Conservation (phyloP, 1,140 invertebrate species). For the Glossosoma conforme region DNA sequence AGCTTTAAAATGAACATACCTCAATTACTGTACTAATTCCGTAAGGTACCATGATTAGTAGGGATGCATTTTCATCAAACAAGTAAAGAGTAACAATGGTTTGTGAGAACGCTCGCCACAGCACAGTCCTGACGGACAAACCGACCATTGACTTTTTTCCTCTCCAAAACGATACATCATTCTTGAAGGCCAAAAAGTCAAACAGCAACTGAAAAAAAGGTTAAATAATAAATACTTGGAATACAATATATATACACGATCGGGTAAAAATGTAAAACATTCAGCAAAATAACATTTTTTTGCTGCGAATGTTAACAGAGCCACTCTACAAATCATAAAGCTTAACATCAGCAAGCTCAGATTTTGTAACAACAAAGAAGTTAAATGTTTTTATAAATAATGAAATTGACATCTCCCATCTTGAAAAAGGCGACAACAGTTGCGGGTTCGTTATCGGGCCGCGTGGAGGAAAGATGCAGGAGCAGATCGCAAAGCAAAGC, state of each 20-base stretch:
- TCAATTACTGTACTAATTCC: constrained; percentile 85
- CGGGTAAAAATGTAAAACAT: no score
- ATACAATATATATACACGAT: background rate
- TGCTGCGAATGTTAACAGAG: no score
- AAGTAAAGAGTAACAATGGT: constrained; percentile 92
- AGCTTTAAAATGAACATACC: no score
- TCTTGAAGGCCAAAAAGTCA: constrained; percentile 97
- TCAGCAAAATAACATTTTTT: no score
- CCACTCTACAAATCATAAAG: constrained; percentile 3
- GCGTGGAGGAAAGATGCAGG: no score
- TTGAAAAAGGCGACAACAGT: no score
- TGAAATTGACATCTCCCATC: no score
- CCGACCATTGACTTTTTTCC: constrained; percentile 80
- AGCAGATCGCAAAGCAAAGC: no score
- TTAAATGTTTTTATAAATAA: no score
- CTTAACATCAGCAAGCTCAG: no score
- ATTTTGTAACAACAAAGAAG: no score
- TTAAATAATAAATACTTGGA: constrained; percentile 5
- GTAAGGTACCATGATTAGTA: constrained; percentile 83
- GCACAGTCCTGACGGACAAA: constrained; percentile 78
- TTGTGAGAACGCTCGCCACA: constrained; percentile 93
- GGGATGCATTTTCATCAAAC: constrained; percentile 86
- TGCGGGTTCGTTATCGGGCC: no score
- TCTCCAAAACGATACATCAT: constrained; percentile 94
- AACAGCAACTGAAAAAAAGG: constrained; percentile 78